Evolutionary conservation across 2,797 vertebrate genomes (phyloP), one percentile per base, ranked within the genome.

Genomic region (Parambassis ranga): DNA sequence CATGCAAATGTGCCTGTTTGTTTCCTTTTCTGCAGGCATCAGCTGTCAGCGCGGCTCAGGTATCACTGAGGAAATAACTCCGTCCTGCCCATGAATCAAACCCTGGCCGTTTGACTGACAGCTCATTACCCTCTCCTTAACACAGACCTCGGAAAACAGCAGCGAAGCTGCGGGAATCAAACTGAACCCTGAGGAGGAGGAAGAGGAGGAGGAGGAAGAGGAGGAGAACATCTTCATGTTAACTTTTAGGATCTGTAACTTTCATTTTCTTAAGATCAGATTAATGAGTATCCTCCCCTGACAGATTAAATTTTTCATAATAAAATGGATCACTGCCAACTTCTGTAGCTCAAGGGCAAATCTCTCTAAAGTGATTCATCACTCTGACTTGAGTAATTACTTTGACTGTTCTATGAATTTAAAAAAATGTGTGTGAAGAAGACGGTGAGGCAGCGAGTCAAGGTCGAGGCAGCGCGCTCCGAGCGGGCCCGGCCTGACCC

Each of bases 41-140:
- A 75, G 83, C 81, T 69, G 85, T 82, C 77, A 56, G 55, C 6
- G 15, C 59, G 6, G 39, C 64, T 58, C 55, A 43, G 63, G 56
- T 74, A 77, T 56, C 61, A 43, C 48, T 10, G 32, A 52, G 75
- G 69, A 66, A 71, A 69, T 52, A 73, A 65, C 57, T 68, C 66
- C 35, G 62, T 68, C 79, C 69, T 67, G 28, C 41, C 41, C 58
- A 65, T 72, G 78, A 76, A 78, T 85, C 76, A 86, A 79, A 75
- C 30, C 9, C 38, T 6, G 71, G 66, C 65, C 67, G 64, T 48
- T 50, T 86, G 85, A 89, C 62, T 81, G 88, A 66, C 82, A 83
- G 75, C 78, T 88, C 81, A 87, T 90, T 88, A 85, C 61, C 68
- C 55, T 67, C 63, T 44, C 62, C 61, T 77, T 71, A 81, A 78